These are phyloP conservation scores for Vespertilio murinus DNA, from an alignment of 2,797 vertebrate species.

Conservation along the genomic window DNA sequence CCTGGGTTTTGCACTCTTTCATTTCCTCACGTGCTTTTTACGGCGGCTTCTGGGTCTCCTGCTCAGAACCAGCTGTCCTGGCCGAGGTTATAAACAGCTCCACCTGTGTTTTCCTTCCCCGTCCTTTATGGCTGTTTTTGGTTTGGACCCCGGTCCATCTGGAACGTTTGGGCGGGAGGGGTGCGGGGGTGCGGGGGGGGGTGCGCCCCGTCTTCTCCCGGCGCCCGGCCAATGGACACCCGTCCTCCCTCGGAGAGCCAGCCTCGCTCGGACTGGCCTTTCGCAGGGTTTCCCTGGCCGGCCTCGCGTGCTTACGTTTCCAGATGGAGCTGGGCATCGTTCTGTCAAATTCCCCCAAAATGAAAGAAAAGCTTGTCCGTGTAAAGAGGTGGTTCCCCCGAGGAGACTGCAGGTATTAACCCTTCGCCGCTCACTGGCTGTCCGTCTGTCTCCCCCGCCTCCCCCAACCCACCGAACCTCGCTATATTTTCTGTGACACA, in stretches of 20 bases:
- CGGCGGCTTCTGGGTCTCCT: background rate
- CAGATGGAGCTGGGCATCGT: conserved; percentile 71
- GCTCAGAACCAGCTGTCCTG: conserved; percentile 2
- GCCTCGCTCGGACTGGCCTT: background rate
- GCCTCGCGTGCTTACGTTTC: conserved; percentile 65
- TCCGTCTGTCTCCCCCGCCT: accelerated
- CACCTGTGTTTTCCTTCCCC: conserved; percentile 58
- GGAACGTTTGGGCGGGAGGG: conserved; percentile 54
- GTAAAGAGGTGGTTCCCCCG: background rate
- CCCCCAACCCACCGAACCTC: too few species aligned
- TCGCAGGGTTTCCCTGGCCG: conserved; percentile 49
- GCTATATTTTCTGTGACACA: background rate
- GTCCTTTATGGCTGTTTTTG: conserved; percentile 37
- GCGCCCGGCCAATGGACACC: background rate
- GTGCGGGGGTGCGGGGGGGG: conserved; percentile 68
- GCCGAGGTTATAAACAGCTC: conserved; percentile 50
- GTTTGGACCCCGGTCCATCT: conserved; percentile 46
- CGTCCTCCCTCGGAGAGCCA: conserved; percentile 43
- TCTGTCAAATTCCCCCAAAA: conserved; percentile 64
- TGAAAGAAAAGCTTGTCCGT: conserved; percentile 49
- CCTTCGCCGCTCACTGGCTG: background rate
- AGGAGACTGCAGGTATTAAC: background rate
- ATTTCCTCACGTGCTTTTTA: background rate
- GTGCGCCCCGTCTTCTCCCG: conserved; percentile 34
- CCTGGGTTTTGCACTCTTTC: background rate